Base-by-base conservation (phyloP, 2,888 invertebrate species). In the Nemurella pictetii region DNA sequence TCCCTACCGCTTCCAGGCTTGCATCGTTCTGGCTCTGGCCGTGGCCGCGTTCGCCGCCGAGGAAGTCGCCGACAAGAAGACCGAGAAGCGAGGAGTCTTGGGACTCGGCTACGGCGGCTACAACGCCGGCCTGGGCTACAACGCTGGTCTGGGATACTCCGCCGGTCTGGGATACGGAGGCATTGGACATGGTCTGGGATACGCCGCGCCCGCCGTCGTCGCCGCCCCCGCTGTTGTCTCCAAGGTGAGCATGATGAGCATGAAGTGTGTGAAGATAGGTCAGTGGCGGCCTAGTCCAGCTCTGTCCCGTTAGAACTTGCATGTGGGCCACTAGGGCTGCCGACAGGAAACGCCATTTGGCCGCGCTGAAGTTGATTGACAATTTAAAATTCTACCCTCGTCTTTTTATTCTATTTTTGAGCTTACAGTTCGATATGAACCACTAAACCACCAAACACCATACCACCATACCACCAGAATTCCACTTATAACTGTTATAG, bases 71-170 rank as follows among this genome's bases (percentile, higher is more conserved):
- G 87, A 85, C 0, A 89, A 89, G 86, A 88, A 87, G 85, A 88
- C 88, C 26, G 87, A 88, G 12, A 89, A 89, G 87, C 87, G 90
- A 75, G 89, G 89, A 4, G 85, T 87, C 35, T 30, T 84, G 25
- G 85, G 86, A 72, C 82, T 86, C 20, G 86, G 86, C 55, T 86
- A 86, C 73, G 85, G 85, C 29, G 81, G 87, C 20, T 77, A 85
- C 12, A 80, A 80, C 55, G 28, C 36, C 27, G 75, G 82, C 27
- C 36, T 80, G 30, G 85, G 85, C 7, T 86, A 86, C 84, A 29
- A 26, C n/a, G 20, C 73, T 29, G 84, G 74, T 82, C 73, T 78
- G 30, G 80, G 84, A 73, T 84, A 84, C 30, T 55, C 80, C 26
- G 35, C 75, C 55, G 77, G 55, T 30, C 83, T 85, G 35, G 84